These are phyloP conservation scores for Gyps fulvus DNA, from an alignment of 2,113 vertebrate genomes.

Conservation along the genomic window DNA sequence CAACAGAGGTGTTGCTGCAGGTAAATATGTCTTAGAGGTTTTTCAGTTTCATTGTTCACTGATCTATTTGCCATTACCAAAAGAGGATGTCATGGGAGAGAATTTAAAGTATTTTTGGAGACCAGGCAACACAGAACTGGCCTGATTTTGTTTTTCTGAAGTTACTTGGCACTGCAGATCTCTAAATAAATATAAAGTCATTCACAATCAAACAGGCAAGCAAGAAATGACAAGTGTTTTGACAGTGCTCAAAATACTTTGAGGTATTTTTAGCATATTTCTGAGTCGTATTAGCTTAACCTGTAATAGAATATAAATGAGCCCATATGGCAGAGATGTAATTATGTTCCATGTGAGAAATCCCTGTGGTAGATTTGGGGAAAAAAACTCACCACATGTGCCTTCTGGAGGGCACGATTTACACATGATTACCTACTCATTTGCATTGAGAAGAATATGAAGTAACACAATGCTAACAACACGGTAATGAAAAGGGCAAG, in stretches of 20 bases:
- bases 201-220: slow-evolving; percentile 68
- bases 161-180: slow-evolving; percentile 41
- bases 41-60: slow-evolving; percentile 48
- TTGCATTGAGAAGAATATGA: slow-evolving; percentile 77
- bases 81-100: background rate
- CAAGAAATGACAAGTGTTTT: slow-evolving; percentile 75
- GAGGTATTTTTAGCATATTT: slow-evolving; percentile 81
- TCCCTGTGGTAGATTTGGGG: slow-evolving; percentile 74
- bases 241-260: slow-evolving; percentile 74
- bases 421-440: slow-evolving; percentile 76
- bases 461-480: slow-evolving; percentile 75
- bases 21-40: slow-evolving; percentile 45
- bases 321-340: slow-evolving; percentile 82
- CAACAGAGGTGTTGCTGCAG: slow-evolving; percentile 26
- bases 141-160: slow-evolving; percentile 44
- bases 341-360: slow-evolving; percentile 78
- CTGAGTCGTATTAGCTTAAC: slow-evolving; percentile 82
- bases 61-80: background rate
- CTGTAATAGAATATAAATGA: slow-evolving; percentile 86
- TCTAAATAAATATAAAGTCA: slow-evolving; percentile 74
- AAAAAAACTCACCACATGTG: slow-evolving; percentile 68
- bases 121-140: background rate
- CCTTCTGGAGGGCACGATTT: slow-evolving; percentile 79
- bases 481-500: slow-evolving; percentile 72
- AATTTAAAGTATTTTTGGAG: slow-evolving; percentile 34